phyloP scores from a whole-genome alignment of 1,140 invertebrate genomes.

The Aphis gossypii region DNA sequence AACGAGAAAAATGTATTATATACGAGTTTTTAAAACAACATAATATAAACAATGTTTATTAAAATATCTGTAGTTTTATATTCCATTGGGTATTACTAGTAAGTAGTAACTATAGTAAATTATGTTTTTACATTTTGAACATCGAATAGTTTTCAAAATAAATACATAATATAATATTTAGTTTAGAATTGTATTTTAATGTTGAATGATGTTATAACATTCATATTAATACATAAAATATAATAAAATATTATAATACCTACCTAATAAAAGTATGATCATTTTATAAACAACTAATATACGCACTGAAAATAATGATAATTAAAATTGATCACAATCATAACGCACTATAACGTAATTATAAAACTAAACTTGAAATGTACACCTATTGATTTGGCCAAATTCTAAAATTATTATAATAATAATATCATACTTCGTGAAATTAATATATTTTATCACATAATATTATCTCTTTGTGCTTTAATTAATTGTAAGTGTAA shows the following conservation, averaged over 20 bases:
- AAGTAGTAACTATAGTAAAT: not conserved
- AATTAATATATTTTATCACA: not conserved
- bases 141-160: not conserved
- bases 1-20: not conserved
- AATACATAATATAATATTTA: not conserved
- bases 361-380: not conserved
- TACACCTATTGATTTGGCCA: not conserved
- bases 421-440: not conserved
- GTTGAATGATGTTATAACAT: not conserved
- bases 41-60: not conserved
- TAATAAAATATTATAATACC: not conserved
- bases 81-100: not conserved
- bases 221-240: too few relatives aligned
- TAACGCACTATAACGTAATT: not conserved
- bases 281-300: not conserved
- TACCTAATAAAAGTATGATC: not conserved
- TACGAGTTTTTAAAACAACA: not conserved
- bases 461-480: too few relatives aligned
- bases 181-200: not conserved
- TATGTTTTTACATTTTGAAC: not conserved
- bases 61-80: not conserved
- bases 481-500: too few relatives aligned
- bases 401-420: not conserved
- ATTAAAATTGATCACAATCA: too few relatives aligned
- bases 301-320: too few relatives aligned